Base-by-base conservation (phyloP, 2,113 vertebrate genomes). In the Lasiurus cinereus region DNA sequence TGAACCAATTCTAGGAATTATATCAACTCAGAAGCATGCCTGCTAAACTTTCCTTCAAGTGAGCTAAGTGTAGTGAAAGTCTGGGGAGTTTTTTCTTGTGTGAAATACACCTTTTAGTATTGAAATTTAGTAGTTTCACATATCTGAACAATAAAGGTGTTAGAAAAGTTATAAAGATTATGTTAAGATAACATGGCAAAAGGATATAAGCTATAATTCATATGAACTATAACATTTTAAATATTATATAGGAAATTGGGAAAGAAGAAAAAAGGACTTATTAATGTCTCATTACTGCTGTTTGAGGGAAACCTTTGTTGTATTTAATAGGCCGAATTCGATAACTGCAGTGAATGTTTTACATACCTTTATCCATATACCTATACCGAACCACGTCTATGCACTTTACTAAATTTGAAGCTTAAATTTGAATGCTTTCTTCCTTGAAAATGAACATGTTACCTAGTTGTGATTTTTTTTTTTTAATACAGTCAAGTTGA, bases 401-500 rank as follows among this genome's bases (percentile, higher is more conserved):
- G 43, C 72, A 88, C 46, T 69, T 64, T 91, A 56, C 10, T 67
- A 19, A 92, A 67, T 59, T 93, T 95, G 27, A 95, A 52, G 74
- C 62, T 94, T 88, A 69, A 1, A 43, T n/a, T 29, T 94, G 36
- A 88, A 56, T 64, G 33, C 43, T 93, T 90, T 91, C 48, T 8
- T 2, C 74, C 94, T 33, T 97, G 88, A 83, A 94, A 83, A 79
- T 94, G 13, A 90, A 94, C n/a, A 52, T 16, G 50, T 43, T 90
- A 52, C n/a, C 56, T 92, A 46, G 21, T 2, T 12, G 10, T 67
- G 94, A 79, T 7, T 72, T 36, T 82, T 54, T 54, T 18, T 97
- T 14, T 82, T 94, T 96, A 95, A 98, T 97, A 83, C 97, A 99
- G 99, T 97, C 99, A 99, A 92, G 99, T 99, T 88, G 99, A 99